These are phyloP conservation scores for Xestoiulus laeticollis DNA, from an alignment of 2,888 invertebrate genomes.

Conservation along the genomic window DNA sequence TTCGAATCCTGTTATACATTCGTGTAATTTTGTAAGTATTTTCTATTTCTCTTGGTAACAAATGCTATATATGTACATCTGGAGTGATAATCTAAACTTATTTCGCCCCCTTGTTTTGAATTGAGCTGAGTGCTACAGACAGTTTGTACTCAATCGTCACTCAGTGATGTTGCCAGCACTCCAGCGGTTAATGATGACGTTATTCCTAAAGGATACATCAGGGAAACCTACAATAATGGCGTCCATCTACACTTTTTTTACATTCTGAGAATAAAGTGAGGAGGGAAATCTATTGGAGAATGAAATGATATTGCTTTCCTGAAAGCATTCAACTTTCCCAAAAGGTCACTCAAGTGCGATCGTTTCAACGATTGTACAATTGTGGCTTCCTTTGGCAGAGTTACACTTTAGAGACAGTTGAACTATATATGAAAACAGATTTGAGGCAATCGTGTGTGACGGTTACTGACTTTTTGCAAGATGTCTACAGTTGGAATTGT, in stretches of 20 bases:
- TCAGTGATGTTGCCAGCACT: neutral
- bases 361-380: neutral
- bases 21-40: neutral
- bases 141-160: neutral
- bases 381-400: neutral
- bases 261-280: neutral
- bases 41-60: neutral
- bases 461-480: neutral
- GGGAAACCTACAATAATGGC: neutral
- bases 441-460: neutral
- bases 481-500: neutral
- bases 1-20: neutral
- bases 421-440: neutral
- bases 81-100: neutral
- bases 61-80: neutral
- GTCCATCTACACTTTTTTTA: neutral
- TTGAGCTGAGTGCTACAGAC: neutral
- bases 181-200: neutral
- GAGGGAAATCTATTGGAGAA: neutral
- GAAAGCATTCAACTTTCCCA: conserved; percentile 8
- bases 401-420: neutral
- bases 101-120: neutral
- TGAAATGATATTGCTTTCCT: neutral
- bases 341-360: neutral
- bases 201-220: neutral